phyloP scores from a whole-genome alignment of 2,113 vertebrate genomes.

The Azemiops feae region DNA sequence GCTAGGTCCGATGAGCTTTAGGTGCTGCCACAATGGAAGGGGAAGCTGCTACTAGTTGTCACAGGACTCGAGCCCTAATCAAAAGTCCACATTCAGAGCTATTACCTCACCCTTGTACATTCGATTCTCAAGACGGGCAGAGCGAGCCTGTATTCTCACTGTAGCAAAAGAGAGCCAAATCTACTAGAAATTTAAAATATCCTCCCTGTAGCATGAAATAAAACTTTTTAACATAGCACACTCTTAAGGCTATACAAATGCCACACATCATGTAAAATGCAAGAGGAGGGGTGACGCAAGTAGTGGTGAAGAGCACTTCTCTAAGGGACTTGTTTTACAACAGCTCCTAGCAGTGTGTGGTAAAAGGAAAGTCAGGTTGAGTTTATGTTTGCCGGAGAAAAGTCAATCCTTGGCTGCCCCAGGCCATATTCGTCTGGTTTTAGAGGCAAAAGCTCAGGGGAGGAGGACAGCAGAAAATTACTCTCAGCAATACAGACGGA shows the following conservation, averaged over 20 bases:
- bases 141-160: not conserved
- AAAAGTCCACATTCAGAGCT: not conserved
- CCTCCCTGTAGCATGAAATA: too few species aligned
- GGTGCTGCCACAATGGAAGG: not conserved
- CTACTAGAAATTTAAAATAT: not conserved
- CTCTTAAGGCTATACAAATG: not conserved
- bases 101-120: not conserved
- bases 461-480: not conserved
- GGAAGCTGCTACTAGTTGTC: not conserved
- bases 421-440: not conserved
- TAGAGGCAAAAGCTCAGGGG: not conserved
- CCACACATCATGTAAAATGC: not conserved
- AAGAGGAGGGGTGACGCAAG: not conserved
- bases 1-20: not conserved
- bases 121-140: not conserved
- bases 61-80: not conserved
- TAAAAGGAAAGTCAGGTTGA: not conserved
- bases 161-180: not conserved
- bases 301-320: too few species aligned
- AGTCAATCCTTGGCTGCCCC: not conserved
- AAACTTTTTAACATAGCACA: not conserved
- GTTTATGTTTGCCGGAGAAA: not conserved
- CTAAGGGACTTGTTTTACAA: not conserved
- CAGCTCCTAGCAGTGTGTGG: not conserved
- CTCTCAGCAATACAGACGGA: not conserved